A percentile compares a stretch with the other conserved stretches of the same genome.
Conservation (phyloP, 1,140 invertebrate genomes). For the Cherax destructor region DNA sequence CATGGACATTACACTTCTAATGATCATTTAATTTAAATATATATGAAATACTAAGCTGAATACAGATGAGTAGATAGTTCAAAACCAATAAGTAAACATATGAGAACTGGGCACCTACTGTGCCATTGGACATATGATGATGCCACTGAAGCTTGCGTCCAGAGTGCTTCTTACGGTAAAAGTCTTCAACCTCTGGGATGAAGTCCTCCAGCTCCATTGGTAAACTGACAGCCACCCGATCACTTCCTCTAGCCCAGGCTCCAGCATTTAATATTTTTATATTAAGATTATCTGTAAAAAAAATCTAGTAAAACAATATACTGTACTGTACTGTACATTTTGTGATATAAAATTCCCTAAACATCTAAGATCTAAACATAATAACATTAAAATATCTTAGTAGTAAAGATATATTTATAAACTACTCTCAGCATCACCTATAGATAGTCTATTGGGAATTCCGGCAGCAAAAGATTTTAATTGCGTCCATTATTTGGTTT, state of each 20-base stretch:
- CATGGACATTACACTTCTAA: too few species aligned
- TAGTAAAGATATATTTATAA: too few species aligned
- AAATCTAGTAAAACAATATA: neutral
- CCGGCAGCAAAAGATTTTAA: too few species aligned
- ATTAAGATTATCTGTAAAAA: constrained; percentile 76
- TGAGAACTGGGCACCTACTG: constrained; percentile 77
- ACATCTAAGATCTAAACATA: too few species aligned
- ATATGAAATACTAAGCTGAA: neutral
- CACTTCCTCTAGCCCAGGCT: constrained; percentile 96
- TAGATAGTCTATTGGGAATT: too few species aligned
- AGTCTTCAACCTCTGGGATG: constrained; percentile 97
- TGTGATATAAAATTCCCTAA: too few species aligned
- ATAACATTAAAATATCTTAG: too few species aligned
- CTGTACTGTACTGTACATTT: too few species aligned
- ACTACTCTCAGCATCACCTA: too few species aligned
- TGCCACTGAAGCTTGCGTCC: constrained; percentile 99
- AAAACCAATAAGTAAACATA: neutral
- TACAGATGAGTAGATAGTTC: neutral
- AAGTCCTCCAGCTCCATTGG: constrained; percentile 98
- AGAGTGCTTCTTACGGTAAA: constrained; percentile 97
- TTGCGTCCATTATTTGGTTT: too few species aligned
- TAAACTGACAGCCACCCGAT: constrained; percentile 95
- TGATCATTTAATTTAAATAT: neutral
- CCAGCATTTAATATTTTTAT: constrained; percentile 97
- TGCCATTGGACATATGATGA: constrained; percentile 99